phyloP scores from a whole-genome alignment of 2,888 invertebrate species.

The Apoda limacodes region DNA sequence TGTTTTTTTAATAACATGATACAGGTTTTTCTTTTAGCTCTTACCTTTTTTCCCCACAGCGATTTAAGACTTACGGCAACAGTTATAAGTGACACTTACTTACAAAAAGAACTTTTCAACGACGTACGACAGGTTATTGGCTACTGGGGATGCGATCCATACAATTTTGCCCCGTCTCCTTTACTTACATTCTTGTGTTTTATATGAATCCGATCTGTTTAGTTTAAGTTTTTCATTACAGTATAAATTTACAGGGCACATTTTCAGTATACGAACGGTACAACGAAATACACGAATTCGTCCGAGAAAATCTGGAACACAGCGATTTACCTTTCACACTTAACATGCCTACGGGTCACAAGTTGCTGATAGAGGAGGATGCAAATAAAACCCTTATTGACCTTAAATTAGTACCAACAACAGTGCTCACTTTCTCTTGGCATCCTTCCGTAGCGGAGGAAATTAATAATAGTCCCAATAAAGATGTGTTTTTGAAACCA shows the following conservation, averaged over 20 bases:
- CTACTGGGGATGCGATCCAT: too few relatives aligned
- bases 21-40: too few relatives aligned
- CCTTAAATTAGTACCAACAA: conserved; percentile 84
- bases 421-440: conserved; percentile 82
- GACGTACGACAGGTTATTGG: too few relatives aligned
- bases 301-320: conserved; percentile 79
- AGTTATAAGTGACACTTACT: too few relatives aligned
- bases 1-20: too few relatives aligned
- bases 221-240: background rate
- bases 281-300: conserved; percentile 79
- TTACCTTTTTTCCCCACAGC: too few relatives aligned
- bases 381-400: conserved; percentile 81
- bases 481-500: conserved; percentile 78
- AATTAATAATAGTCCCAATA: conserved; percentile 59
- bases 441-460: conserved; percentile 65
- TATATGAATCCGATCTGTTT: background rate
- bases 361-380: conserved; percentile 72
- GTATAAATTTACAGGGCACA: conserved; percentile 76
- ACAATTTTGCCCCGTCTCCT: too few relatives aligned
- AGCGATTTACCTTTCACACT: conserved; percentile 77
- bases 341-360: conserved; percentile 75
- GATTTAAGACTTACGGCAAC: too few relatives aligned
- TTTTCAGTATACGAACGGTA: conserved; percentile 88
- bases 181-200: conserved; percentile 1
- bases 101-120: too few relatives aligned